Evolutionary conservation across 1,140 invertebrate species (phyloP), one percentile per base, ranked within the genome.

Genomic region (Rhopalosiphum maidis): DNA sequence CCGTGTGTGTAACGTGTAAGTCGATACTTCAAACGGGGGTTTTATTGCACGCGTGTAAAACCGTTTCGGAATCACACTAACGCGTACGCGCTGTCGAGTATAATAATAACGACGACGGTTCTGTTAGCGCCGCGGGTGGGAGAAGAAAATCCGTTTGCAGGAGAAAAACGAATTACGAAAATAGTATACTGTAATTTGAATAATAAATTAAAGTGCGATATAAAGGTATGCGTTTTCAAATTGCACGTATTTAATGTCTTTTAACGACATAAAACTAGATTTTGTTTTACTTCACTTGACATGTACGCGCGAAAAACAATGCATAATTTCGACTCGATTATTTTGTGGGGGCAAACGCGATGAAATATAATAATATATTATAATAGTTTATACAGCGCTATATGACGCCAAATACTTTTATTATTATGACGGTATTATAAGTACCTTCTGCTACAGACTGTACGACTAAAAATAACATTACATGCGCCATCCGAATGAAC

Each of bases 21-120:
- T 90, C 89, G 89, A 90, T 68, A 90, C 89, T 68, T 60, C 18
- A 30, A 9, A 68, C 41, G 85, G 8, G 46, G 87, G 30, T 90
- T 89, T 90, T 90, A 35, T 89, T 55, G 30, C 7, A 35, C 5
- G 22, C 30, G 46, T 35, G 30, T 35, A 35, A 89, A 54, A 54
- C 25, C 41, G 22, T 86, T 86, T 43, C 8, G 87, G 48, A 89
- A 89, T 54, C 37, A 85, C 87, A 30, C n/a, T 5, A 1, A 48
- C 25, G n/a, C n/a, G 86, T 3, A 48, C 46, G 18, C 22, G 8
- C 8, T n/a, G 60, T 60, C 55, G 25, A 60, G 85, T 87, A 21
- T 48, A 48, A 87, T 87, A 87, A 87, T 87, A 18, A 46, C 41
- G 41, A 5, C 41, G 85, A 87, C 48, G 48, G 48, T 41, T 46